A percentile compares a stretch with the other conserved stretches of the same genome.
Evolutionary conservation across 2,113 vertebrate genomes (phyloP).

Genomic region (Catharus bicknelli): DNA sequence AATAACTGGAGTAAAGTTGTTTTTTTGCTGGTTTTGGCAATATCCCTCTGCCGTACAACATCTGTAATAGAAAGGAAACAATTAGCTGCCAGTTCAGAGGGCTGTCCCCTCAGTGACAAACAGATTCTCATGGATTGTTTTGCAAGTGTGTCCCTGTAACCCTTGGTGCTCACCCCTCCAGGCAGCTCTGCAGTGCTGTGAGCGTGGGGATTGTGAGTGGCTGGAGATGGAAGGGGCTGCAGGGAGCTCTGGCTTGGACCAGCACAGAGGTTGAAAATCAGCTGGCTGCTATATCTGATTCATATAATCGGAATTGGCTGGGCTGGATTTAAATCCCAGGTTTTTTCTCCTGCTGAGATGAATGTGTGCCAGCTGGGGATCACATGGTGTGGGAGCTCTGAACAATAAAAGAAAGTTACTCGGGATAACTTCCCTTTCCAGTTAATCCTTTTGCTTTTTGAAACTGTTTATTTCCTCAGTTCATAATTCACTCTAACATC

Average conservation of each 20-base stretch:
- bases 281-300: neutral
- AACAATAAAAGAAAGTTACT: constrained; percentile 33
- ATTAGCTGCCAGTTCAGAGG: neutral
- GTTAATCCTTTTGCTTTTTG: neutral
- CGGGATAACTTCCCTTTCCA: neutral
- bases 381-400: neutral
- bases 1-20: neutral
- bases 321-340: neutral
- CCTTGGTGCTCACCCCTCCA: neutral
- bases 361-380: neutral
- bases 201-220: neutral
- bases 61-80: constrained; percentile 35
- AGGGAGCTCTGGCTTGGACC: constrained; percentile 19
- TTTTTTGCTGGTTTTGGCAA: neutral
- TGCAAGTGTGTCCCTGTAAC: neutral
- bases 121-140: constrained; percentile 19
- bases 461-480: neutral
- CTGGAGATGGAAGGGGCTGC: neutral
- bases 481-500: neutral
- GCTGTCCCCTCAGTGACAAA: neutral
- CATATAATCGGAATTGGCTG: neutral
- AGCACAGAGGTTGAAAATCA: neutral
- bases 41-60: neutral
- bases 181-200: neutral
- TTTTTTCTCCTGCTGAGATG: constrained; percentile 14